Base-by-base conservation (phyloP, 92 coral and sea anemone species). In the Diadumene lineata region DNA sequence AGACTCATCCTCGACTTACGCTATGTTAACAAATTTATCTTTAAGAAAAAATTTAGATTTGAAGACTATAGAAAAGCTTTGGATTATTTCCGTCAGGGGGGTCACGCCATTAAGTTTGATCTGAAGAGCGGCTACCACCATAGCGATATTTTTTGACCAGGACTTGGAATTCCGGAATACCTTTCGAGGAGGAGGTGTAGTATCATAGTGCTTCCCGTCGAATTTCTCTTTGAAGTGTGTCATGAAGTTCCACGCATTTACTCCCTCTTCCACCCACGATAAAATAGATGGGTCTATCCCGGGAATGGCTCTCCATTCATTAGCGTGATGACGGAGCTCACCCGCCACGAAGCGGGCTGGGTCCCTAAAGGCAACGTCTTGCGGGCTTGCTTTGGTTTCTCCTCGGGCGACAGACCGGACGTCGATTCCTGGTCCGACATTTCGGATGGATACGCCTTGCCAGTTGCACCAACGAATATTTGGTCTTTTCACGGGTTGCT, bases 221-320 rank as follows among this genome's bases (percentile, higher is more conserved):
- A 78, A 83, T 13, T 53, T 83, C 22, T 88, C 92, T 38, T 87
- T 80, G 60, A 60, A 88, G 7, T 85, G 88, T 27, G 43, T 43
- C 25, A 88, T 50, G 31, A 74, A 83, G 23, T 13, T 33, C 73
- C 78, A 68, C 2, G 53, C 84, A 55, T 86, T 73, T 3, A 86
- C 86, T 8, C 72, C 81, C 22, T 71, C n/a, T 2, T 50, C 53
- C 3, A 83, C 66, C 25, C 66, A 85, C 43, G 82, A 56, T 13
- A 85, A 63, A 44, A 81, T 71, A 31, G 81, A 80, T 22, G 76
- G 72, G 18, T 27, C 69, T 16, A n/a, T 56, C 31, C 34, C 31
- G 18, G 74, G 67, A 34, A 79, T 79, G 32, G 25, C 43, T 79
- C 56, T 72, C 92, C 83, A 87, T 16, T 43, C 70, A 46, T 68